Percentiles rank a stretch among this genome's conserved stretches.
These are phyloP conservation scores for Pissodes strobi DNA, from an alignment of 1,140 invertebrate genomes.

Conservation along the genomic window DNA sequence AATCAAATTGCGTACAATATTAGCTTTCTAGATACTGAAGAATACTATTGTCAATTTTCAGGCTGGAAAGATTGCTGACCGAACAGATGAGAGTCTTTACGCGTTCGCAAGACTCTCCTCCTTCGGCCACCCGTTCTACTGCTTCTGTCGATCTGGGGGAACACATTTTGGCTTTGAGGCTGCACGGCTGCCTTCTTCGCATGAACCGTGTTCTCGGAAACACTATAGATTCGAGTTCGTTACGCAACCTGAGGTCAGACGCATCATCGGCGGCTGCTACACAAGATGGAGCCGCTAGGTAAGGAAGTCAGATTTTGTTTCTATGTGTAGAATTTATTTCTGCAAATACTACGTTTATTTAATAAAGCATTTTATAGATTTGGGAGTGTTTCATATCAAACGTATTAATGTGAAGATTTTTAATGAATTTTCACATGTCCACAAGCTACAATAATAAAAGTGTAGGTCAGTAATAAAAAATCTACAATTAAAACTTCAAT, in stretches of 20 bases:
- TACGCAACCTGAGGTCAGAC: constrained; percentile 20
- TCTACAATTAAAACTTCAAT: too few relatives aligned
- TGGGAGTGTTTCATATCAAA: too few relatives aligned
- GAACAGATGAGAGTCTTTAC: constrained; percentile 37
- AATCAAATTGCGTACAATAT: too few relatives aligned
- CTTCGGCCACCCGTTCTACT: neutral
- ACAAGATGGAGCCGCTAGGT: constrained; percentile 44
- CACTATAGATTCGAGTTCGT: constrained; percentile 15
- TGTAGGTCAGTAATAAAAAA: too few relatives aligned
- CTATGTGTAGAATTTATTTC: neutral
- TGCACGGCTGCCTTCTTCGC: constrained; percentile 44
- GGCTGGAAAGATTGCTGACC: constrained; percentile 28
- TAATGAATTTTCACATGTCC: too few relatives aligned
- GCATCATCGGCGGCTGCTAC: constrained; percentile 44
- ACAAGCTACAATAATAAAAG: too few relatives aligned
- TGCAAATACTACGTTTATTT: neutral
- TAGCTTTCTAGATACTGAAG: too few relatives aligned
- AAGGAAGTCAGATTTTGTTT: neutral
- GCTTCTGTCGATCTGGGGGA: constrained; percentile 43
- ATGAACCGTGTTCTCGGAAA: constrained; percentile 45
- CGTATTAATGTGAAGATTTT: too few relatives aligned
- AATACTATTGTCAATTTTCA: neutral
- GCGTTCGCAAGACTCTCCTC: neutral
- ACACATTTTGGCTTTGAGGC: constrained; percentile 43
- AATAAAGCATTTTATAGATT: too few relatives aligned